Evolutionary conservation across 2,888 invertebrate genomes (phyloP).

Genomic region (Macaria notata): DNA sequence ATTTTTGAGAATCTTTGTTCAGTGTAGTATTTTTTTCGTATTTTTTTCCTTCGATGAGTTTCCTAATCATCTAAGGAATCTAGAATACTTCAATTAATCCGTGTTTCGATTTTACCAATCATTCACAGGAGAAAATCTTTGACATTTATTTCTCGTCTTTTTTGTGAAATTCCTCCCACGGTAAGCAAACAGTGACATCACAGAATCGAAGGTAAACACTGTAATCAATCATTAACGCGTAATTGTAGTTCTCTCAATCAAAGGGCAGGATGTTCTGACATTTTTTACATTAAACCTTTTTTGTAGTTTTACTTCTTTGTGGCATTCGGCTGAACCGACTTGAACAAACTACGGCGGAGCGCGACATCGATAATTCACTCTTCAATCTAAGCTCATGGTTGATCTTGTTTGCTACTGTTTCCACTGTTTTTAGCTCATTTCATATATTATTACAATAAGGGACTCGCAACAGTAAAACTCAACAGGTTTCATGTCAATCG

Average conservation of each 20-base stretch:
- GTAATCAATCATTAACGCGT: slow-evolving; percentile 75
- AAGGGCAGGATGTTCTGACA: slow-evolving; percentile 69
- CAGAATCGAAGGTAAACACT: slow-evolving; percentile 68
- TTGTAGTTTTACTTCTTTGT: slow-evolving; percentile 41
- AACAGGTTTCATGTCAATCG: no score
- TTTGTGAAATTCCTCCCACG: slow-evolving; percentile 39
- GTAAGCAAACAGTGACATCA: slow-evolving; percentile 59
- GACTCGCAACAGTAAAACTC: no score
- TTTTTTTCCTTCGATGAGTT: no score
- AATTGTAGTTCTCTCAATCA: slow-evolving; percentile 61
- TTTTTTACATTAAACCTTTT: slow-evolving; percentile 39
- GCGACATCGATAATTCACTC: slow-evolving; percentile 77
- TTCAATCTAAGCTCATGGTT: slow-evolving; percentile 57
- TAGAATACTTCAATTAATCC: no score
- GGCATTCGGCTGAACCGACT: slow-evolving; percentile 50
- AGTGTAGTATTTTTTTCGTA: no score
- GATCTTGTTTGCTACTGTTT: slow-evolving; percentile 47
- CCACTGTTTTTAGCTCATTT: slow-evolving; percentile 40
- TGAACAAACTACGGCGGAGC: slow-evolving; percentile 73
- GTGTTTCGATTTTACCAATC: no score
- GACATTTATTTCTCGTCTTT: background rate
- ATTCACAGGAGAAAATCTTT: no score
- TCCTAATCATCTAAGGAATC: no score
- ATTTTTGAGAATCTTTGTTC: no score
- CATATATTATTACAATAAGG: no score